Conservation (phyloP, 2,888 invertebrate species). For the Bursaphelenchus okinawaensis region DNA sequence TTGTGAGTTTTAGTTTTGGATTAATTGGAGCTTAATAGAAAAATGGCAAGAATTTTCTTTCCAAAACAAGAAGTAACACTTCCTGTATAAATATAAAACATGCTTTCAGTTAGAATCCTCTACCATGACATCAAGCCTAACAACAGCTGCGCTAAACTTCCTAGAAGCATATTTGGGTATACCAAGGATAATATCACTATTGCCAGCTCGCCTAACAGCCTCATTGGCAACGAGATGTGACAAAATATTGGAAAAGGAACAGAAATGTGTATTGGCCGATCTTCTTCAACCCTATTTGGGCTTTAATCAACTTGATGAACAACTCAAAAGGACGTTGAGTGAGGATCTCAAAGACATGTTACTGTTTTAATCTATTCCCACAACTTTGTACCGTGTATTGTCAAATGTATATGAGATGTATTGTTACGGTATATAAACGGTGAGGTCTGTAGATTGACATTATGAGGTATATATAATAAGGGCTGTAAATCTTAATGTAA, state of each 20-base stretch:
- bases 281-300: not conserved
- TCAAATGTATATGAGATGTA: too few species aligned
- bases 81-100: not conserved
- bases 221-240: not conserved
- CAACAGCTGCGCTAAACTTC: not conserved
- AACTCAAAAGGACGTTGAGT: not conserved
- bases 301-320: not conserved
- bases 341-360: not conserved
- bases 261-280: not conserved
- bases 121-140: not conserved
- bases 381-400: too few species aligned
- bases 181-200: not conserved
- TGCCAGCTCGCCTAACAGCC: not conserved
- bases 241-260: not conserved
- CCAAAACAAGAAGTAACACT: not conserved
- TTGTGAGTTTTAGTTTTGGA: too few species aligned
- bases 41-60: not conserved
- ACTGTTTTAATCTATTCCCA: too few species aligned
- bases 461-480: too few species aligned
- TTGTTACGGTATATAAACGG: too few species aligned
- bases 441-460: too few species aligned
- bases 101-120: not conserved
- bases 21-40: not conserved
- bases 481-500: too few species aligned
- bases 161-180: not conserved